A percentile compares a stretch with the other conserved stretches of the same genome.
Conservation (phyloP, 2,797 vertebrate genomes). For the Columba guinea region DNA sequence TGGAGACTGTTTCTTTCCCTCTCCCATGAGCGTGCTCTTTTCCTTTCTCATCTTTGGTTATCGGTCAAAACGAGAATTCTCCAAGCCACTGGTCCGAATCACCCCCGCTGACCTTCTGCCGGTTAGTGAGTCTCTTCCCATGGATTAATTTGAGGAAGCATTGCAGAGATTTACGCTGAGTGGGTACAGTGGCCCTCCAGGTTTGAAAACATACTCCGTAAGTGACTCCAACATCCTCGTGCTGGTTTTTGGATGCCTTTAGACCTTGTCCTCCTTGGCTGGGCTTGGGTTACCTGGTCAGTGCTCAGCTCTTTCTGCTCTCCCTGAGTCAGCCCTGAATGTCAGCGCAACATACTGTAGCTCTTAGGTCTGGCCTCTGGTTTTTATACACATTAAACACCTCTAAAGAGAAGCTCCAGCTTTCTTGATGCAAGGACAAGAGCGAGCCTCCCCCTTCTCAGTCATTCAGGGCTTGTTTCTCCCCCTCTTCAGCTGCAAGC, state of each 20-base stretch:
- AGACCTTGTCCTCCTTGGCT: not conserved
- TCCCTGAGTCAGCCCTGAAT: rapidly evolving
- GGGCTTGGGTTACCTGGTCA: not conserved
- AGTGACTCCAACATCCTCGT: not conserved
- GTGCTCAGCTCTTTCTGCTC: not conserved
- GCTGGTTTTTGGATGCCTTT: not conserved
- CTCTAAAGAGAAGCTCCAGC: not conserved
- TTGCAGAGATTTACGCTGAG: not conserved
- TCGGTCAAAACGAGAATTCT: not conserved
- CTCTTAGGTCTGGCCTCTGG: not conserved
- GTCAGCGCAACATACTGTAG: rapidly evolving
- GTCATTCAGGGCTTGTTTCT: not conserved
- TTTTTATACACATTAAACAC: not conserved
- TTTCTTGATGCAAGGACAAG: not conserved
- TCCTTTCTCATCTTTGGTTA: not conserved
- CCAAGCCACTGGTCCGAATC: constrained; percentile 34
- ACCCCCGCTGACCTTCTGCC: not conserved
- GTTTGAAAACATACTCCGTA: not conserved
- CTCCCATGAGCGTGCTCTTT: not conserved
- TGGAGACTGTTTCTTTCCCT: not conserved
- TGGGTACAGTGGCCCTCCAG: rapidly evolving
- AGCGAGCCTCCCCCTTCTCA: not conserved
- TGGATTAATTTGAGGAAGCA: constrained; percentile 14
- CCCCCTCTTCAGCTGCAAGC: not conserved
- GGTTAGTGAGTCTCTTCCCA: not conserved